Evolutionary conservation across 2,113 vertebrate species (phyloP).

Genomic region (Pluvialis apricaria): DNA sequence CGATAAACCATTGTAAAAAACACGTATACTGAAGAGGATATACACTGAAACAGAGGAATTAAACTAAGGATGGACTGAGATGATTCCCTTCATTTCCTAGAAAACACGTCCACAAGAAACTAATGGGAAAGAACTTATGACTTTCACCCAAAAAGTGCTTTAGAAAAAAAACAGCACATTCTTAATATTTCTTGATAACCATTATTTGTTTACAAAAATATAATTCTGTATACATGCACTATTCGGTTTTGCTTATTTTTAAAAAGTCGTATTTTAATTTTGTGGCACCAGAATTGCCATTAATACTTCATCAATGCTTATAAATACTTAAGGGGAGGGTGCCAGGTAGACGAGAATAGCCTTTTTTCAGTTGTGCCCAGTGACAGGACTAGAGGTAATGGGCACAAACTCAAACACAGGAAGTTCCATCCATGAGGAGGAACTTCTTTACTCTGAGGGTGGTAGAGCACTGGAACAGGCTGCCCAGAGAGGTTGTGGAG

Average conservation of each 20-base stretch:
- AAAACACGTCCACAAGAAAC: neutral
- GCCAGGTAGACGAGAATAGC: too few species aligned
- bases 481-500: too few species aligned
- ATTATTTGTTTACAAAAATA: neutral
- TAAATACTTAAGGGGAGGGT: too few species aligned
- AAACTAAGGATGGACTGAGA: neutral
- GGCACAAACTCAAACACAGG: too few species aligned
- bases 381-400: too few species aligned
- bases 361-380: too few species aligned
- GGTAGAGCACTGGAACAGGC: too few species aligned
- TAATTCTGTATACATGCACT: neutral
- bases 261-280: neutral
- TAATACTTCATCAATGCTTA: too few species aligned
- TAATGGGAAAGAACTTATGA: neutral
- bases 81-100: neutral
- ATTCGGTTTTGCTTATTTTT: neutral
- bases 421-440: too few species aligned
- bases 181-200: neutral
- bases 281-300: neutral
- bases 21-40: neutral
- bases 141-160: fast-evolving
- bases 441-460: too few species aligned
- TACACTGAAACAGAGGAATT: neutral
- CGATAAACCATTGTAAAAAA: neutral
- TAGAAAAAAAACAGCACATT: neutral